A percentile compares a stretch with the other conserved stretches of the same genome.
These are phyloP conservation scores for Balaenoptera acutorostrata DNA, from an alignment of 2,113 vertebrate genomes.

Conservation along the genomic window DNA sequence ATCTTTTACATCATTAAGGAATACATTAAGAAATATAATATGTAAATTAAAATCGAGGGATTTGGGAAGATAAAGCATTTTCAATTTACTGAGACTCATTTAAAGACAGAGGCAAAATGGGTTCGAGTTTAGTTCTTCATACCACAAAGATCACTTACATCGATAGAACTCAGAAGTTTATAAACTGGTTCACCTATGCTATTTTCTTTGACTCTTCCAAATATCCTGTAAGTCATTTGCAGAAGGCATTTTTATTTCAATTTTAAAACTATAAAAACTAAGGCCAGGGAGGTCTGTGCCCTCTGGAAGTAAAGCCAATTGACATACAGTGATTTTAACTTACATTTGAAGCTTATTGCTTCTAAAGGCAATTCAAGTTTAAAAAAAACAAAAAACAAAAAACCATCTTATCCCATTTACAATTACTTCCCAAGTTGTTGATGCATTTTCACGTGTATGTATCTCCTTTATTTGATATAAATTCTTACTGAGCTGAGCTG, in stretches of 20 bases:
- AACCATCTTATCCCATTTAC: not conserved
- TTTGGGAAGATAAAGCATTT: not conserved
- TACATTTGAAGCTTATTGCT: not conserved
- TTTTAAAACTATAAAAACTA: not conserved
- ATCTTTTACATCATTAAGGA: not conserved
- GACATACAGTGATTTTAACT: not conserved
- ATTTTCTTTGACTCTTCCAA: not conserved
- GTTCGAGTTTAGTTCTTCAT: not conserved
- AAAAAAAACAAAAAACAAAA: not conserved
- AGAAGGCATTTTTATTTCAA: constrained; percentile 9
- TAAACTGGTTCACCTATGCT: not conserved
- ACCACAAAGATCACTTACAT: not conserved
- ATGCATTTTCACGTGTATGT: not conserved
- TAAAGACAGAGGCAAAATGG: not conserved
- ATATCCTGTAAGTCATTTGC: not conserved
- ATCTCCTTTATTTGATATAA: not conserved
- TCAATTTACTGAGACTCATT: not conserved
- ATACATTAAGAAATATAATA: not conserved
- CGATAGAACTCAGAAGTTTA: not conserved
- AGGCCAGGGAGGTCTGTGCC: not conserved
- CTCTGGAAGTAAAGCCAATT: not conserved
- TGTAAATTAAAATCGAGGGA: not conserved
- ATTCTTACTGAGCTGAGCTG: not conserved
- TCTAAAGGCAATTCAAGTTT: not conserved
- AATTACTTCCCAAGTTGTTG: not conserved